Evolutionary conservation across 2,797 vertebrate species (phyloP).

Genomic region (Pseudotriccus pelzelni): DNA sequence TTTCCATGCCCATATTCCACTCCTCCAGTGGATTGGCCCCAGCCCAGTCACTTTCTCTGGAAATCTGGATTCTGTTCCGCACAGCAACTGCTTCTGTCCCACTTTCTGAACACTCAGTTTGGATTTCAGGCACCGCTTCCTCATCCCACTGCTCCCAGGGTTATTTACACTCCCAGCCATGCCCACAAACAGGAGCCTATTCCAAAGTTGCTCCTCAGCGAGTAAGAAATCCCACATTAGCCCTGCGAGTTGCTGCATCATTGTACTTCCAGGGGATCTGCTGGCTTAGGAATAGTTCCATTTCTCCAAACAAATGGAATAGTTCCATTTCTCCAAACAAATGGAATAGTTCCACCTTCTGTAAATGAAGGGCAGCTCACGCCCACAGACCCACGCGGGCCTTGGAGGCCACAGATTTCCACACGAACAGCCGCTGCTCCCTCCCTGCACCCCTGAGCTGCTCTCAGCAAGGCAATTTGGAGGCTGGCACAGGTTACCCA

Average conservation of each 20-base stretch:
- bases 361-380: not conserved
- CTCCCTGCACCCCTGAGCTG: not conserved
- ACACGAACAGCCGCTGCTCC: not conserved
- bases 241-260: not conserved
- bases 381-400: fast-evolving
- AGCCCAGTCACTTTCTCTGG: not conserved
- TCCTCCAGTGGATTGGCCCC: not conserved
- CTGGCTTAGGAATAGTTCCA: not conserved
- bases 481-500: not conserved
- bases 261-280: not conserved
- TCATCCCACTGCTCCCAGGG: not conserved
- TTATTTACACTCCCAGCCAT: not conserved
- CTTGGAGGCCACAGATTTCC: not conserved
- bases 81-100: not conserved
- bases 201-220: not conserved
- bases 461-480: not conserved
- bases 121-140: not conserved
- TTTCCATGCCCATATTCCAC: not conserved
- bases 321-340: not conserved
- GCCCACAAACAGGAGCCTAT: fast-evolving
- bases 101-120: not conserved
- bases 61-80: not conserved
- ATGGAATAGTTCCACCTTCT: not conserved
- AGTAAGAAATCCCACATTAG: not conserved
- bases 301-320: not conserved